Conservation (phyloP, 2,113 vertebrate species). For the Ranitomeya imitator region DNA sequence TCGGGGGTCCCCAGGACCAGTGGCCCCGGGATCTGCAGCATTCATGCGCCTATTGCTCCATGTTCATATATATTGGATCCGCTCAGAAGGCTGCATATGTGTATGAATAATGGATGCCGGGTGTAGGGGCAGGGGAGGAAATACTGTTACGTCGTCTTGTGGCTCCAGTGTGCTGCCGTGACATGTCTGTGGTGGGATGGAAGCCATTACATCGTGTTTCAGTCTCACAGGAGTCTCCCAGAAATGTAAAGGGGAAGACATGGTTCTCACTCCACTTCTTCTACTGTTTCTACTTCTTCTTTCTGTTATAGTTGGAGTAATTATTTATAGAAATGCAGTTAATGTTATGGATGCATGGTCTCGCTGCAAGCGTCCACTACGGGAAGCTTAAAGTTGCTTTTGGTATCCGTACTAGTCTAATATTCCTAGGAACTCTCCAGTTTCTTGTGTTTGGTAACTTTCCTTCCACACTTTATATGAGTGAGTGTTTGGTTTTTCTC, state of each 20-base stretch:
- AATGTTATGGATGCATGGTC: too few species aligned
- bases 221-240: background rate
- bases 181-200: background rate
- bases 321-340: background rate
- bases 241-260: background rate
- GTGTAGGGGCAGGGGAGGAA: background rate
- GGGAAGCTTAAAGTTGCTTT: too few species aligned
- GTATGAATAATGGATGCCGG: background rate
- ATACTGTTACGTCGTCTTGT: background rate
- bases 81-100: background rate
- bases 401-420: too few species aligned
- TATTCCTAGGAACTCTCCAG: too few species aligned
- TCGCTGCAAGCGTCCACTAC: too few species aligned
- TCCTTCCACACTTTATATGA: too few species aligned
- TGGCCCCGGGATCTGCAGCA: background rate
- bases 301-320: background rate
- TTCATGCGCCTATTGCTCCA: background rate
- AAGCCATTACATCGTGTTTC: background rate
- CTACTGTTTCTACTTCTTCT: background rate
- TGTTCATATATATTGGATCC: conserved; percentile 7
- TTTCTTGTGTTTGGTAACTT: too few species aligned
- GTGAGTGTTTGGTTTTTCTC: too few species aligned
- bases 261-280: conserved; percentile 1
- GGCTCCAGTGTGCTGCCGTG: background rate
- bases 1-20: background rate